These are phyloP conservation scores for Melipona quadrifasciata DNA, from an alignment of 1,140 invertebrate species.

Conservation along the genomic window DNA sequence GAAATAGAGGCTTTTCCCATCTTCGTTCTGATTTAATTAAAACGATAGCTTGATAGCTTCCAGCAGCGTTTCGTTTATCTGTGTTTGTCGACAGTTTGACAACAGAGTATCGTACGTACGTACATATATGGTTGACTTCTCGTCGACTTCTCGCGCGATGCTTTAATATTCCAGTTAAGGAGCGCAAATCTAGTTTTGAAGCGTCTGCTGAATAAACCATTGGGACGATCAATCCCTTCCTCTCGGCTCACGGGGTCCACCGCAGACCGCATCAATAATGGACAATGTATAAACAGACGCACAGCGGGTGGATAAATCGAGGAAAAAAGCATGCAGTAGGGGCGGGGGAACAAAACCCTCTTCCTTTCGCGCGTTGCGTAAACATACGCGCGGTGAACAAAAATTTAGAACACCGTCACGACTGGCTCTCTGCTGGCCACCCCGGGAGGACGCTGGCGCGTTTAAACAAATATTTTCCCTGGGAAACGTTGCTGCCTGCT, in stretches of 20 bases:
- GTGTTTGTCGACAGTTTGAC: not conserved
- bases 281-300: slow-evolving; percentile 44
- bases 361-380: slow-evolving; percentile 31
- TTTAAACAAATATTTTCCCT: slow-evolving; percentile 55
- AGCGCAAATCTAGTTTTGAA: slow-evolving; percentile 49
- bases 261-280: slow-evolving; percentile 51
- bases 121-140: not conserved
- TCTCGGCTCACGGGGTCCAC: slow-evolving; percentile 1
- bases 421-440: not conserved
- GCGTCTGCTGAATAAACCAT: slow-evolving; percentile 47
- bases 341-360: no score
- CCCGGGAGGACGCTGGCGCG: slow-evolving; percentile 29
- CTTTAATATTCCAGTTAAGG: slow-evolving; percentile 43
- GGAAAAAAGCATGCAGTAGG: slow-evolving; percentile 5
- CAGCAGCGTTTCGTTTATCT: no score
- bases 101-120: not conserved
- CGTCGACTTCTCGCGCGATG: not conserved
- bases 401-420: slow-evolving; percentile 25
- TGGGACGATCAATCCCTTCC: slow-evolving; percentile 44
- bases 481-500: not conserved
- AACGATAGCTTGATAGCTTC: not conserved
- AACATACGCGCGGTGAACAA: slow-evolving; percentile 25
- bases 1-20: not conserved
- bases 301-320: slow-evolving; percentile 30
- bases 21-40: not conserved